Base-by-base conservation (phyloP, 1,140 invertebrate species). In the Anadara kagoshimensis region DNA sequence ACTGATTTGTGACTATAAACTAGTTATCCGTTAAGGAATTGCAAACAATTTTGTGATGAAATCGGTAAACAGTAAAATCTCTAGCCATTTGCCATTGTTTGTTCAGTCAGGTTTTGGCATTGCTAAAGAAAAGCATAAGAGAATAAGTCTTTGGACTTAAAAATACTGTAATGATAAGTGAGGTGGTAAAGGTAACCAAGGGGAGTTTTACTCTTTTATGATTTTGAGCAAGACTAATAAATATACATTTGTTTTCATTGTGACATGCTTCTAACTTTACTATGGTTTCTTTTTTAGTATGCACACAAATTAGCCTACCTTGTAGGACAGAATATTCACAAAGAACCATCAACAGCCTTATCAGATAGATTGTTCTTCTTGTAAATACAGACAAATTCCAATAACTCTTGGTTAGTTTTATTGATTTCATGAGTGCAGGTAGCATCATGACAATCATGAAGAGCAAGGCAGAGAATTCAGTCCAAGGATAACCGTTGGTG, bases 301-400 rank as follows among this genome's bases (percentile, higher is more conserved):
- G 89, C 95, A 5, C 95, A 97, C 78, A 96, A 96, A 86, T 81
- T 97, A 73, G 95, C 95, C 0, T 96, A 94, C 78, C 86, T 96
- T 0, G 92, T 94, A 10, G 93, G 94, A 0, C 93, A 95, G 78
- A 91, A 90, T 54, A 89, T 95, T 20, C 87, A 91, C 54, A 87
- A 85, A 58, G 77, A 90, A 5, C 93, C 94, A 0, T 70, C 69
- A 47, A 74, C 84, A 54, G 72, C 78, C 12, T 69, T 91, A n/a
- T 82, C 83, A 16, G 86, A 91, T 53, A 77, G 84, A 53, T 80
- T 91, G 18, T 91, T 88, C 81, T 91, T 90, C 83, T 74, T 91
- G 73, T 91, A 84, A 82, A 69, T 8, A 16, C 49, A 66, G 26
- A 41, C 26, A 54, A 18, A 44, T 12, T 22, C 54, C 14, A 51